These are phyloP conservation scores for Lasioglossum leucozonium DNA, from an alignment of 2,888 invertebrate species.

Conservation along the genomic window DNA sequence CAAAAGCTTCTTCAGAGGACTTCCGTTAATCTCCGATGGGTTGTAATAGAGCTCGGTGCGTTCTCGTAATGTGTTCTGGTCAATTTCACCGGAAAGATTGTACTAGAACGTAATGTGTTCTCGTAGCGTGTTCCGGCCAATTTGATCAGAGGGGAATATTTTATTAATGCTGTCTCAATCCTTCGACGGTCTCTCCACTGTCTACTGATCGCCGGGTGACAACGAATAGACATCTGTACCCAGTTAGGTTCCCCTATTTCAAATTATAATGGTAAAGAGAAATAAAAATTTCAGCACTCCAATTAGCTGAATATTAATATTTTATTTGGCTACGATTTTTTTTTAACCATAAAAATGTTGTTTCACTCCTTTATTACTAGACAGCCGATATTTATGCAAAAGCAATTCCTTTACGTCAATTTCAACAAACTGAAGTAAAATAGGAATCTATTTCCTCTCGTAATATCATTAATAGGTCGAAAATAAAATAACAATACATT, in stretches of 20 bases:
- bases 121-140: not conserved
- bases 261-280: not conserved
- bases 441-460: no score
- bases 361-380: no score
- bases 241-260: not conserved
- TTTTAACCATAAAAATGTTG: no score
- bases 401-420: no score
- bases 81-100: slow-evolving; percentile 3
- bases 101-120: not conserved
- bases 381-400: no score
- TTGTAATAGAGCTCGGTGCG: not conserved
- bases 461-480: no score
- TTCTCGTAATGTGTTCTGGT: slow-evolving; percentile 5
- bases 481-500: no score
- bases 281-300: not conserved
- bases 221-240: not conserved
- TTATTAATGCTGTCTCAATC: not conserved
- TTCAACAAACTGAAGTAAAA: no score
- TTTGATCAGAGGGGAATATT: not conserved
- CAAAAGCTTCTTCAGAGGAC: not conserved
- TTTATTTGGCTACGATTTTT: no score
- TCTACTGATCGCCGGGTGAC: not conserved
- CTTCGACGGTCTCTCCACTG: not conserved
- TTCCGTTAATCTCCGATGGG: not conserved
- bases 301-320: not conserved